Evolutionary conservation across 2,797 vertebrate species (phyloP), one percentile per base, ranked within the genome.

Genomic region (Gymnopithys bicolor): DNA sequence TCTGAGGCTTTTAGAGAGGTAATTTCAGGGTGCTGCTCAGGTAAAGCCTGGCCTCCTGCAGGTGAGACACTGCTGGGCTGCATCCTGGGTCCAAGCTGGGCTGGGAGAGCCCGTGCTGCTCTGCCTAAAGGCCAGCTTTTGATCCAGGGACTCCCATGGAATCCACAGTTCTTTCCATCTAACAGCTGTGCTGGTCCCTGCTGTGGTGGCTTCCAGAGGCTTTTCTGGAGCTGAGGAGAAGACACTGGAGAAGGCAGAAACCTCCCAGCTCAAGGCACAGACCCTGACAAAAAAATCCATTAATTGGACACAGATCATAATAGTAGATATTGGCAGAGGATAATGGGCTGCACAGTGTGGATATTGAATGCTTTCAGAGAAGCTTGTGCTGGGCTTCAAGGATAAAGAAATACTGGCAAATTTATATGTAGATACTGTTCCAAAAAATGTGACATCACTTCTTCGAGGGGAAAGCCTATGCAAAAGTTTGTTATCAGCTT

Each of bases 201-300:
- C 11, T 17, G 2, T 0, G 5, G 17, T 16, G 45, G 33, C 63
- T 58, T n/a, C 32, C 0, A 0, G 69, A 56, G 22, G 19, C 25
- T 43, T 30, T 12, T 21, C 67, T 58, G 84, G 59, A 53, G 46
- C 52, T 30, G 87, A 69, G 68, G 21, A 27, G 16, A 32, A 21
- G 56, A 3, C 11, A 0, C 55, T 19, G 43, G 53, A 37, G 76
- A 25, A 37, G 82, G 28, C 33, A 66, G 13, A 59, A 5, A 7
- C 39, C 33, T 45, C 46, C 41, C 1, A 3, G 28, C 28, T 15
- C 46, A 1, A 1, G 41, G 35, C 66, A 33, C 7, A 0, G 82
- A 23, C 32, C 68, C 28, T 12, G 30, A 51, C 35, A 18, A 0
- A 53, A 53, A 19, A 32, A 32, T 13, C 16, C 12, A 14, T 75